These are phyloP conservation scores for Malurus melanocephalus DNA, from an alignment of 2,113 vertebrate genomes.

Conservation along the genomic window DNA sequence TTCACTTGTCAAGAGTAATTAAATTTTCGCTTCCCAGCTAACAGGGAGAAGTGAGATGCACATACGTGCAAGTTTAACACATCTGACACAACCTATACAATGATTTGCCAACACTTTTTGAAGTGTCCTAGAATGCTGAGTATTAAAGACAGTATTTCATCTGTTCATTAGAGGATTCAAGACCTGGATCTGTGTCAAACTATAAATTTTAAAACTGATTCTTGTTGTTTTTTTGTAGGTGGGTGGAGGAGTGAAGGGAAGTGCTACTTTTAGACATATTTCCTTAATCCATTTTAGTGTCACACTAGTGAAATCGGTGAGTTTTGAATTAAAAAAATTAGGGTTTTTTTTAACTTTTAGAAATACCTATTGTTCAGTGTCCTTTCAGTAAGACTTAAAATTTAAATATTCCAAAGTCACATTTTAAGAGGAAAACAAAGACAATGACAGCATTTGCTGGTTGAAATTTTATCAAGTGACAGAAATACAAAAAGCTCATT, in stretches of 20 bases:
- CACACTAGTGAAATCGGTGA: background rate
- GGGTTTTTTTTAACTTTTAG: background rate
- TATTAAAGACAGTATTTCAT: background rate
- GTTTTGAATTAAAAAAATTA: background rate
- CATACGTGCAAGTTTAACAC: rapidly evolving
- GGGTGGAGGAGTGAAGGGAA: background rate
- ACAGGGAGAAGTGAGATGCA: rapidly evolving
- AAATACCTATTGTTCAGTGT: background rate
- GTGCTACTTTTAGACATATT: background rate
- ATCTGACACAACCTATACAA: rapidly evolving
- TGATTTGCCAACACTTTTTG: background rate
- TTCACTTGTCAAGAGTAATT: background rate
- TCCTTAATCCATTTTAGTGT: background rate
- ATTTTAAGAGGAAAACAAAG: background rate
- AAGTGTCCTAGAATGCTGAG: background rate
- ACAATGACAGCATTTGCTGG: background rate
- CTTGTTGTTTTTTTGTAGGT: background rate
- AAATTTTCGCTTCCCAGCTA: background rate
- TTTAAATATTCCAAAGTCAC: background rate
- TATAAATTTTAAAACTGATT: background rate
- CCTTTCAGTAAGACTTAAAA: background rate
- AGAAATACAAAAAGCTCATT: background rate
- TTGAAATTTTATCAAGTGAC: background rate
- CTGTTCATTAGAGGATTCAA: background rate
- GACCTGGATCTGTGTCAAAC: background rate